A percentile compares a stretch with the other conserved stretches of the same genome.
Evolutionary conservation across 2,888 invertebrate genomes (phyloP).

Genomic region (Sclerodermus sp.): DNA sequence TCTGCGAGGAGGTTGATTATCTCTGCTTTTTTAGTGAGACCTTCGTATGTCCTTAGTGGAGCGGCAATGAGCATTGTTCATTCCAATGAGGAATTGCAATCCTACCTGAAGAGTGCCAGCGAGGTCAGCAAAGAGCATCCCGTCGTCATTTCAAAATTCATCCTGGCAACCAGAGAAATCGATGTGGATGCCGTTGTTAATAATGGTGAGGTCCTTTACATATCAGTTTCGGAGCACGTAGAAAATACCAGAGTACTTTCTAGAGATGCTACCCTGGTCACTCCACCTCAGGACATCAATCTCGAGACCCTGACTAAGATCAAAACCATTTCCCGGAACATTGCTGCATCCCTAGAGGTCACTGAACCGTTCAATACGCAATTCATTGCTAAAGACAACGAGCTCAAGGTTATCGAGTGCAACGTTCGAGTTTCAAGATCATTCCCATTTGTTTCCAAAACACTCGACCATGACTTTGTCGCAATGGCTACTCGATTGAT

Average conservation of each 20-base stretch:
- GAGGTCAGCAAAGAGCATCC: slow-evolving; percentile 95
- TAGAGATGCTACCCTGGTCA: slow-evolving; percentile 96
- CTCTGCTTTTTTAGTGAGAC: slow-evolving; percentile 96
- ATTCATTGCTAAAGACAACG: slow-evolving; percentile 95
- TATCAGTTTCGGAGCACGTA: slow-evolving; percentile 97
- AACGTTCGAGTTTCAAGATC: slow-evolving; percentile 97
- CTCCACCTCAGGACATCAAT: slow-evolving; percentile 97
- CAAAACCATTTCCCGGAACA: slow-evolving; percentile 81
- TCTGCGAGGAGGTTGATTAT: slow-evolving; percentile 94
- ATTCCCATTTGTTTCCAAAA: slow-evolving; percentile 99
- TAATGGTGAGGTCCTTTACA: slow-evolving; percentile 90
- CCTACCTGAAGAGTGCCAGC: slow-evolving; percentile 90
- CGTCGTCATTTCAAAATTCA: slow-evolving; percentile 98
- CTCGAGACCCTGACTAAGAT: slow-evolving; percentile 88
- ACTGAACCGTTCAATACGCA: slow-evolving; percentile 99
- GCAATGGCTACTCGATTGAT: slow-evolving; percentile 95
- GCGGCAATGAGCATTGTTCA: slow-evolving; percentile 99
- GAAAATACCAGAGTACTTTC: slow-evolving; percentile 99
- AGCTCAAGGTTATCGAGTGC: slow-evolving; percentile 97
- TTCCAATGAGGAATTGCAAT: slow-evolving; percentile 86
- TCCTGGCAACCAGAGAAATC: slow-evolving; percentile 96
- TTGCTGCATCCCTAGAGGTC: slow-evolving; percentile 88
- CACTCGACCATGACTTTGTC: slow-evolving; percentile 95
- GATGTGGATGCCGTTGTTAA: slow-evolving; percentile 98
- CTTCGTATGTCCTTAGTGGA: slow-evolving; percentile 97